Evolutionary conservation across 2,797 vertebrate species (phyloP), one percentile per base, ranked within the genome.

Genomic region (Oreochromis mossambicus): DNA sequence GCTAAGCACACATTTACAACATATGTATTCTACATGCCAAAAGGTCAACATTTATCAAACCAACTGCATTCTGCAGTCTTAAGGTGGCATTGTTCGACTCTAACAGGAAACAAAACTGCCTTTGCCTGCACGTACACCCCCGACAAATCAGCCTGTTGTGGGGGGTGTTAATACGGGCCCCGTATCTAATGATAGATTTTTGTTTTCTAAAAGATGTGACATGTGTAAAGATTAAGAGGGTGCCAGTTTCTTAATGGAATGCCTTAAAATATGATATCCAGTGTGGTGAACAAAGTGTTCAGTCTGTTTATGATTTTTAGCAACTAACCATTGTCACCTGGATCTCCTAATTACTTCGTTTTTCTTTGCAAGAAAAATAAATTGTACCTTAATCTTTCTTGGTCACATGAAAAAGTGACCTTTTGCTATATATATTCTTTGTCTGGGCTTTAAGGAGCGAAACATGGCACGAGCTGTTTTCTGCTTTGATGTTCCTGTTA

Each of bases 211-310:
- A 75, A 83, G 78, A 88, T 51, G 78, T 88, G 87, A 70, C 78
- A 8, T 81, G 52, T 77, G 81, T 79, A 79, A 79, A 87, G 84
- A 93, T 84, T 83, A 90, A 93, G 87, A 86, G 78, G 81, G 56
- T 87, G 89, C 93, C 92, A 89, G 85, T 81, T 86, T 90, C 86
- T 34, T 94, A 93, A 93, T 94, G 93, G 92, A 89, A 88, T 54
- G 32, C 29, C 68, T 86, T 80, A 90, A 88, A 88, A 95, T 88
- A 50, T 86, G 92, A 94, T 94, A 90, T 88, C 89, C 34, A 9
- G 12, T 50, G 76, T 86, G 84, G 24, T 92, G 86, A 91, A 86
- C 92, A 88, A 90, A 87, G 83, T 83, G 89, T 88, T 91, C 83
- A 43, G 75, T 81, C 51, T 88, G 85, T 92, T 93, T 93, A 84